Base-by-base conservation (phyloP, 2,113 vertebrate species). In the Elephantulus edwardii region DNA sequence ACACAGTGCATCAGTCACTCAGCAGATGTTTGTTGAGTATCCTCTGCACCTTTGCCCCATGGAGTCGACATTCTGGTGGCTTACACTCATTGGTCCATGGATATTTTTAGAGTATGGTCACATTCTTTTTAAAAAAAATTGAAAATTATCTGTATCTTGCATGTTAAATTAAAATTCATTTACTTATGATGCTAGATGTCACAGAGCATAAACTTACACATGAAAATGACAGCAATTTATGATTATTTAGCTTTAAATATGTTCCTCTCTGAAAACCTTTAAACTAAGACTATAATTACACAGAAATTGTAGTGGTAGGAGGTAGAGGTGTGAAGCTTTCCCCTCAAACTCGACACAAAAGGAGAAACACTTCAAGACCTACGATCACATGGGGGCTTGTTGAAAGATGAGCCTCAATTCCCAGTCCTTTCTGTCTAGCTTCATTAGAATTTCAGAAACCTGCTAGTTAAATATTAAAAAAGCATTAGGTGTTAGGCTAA, bases 1-100 rank as follows among this genome's bases (percentile, higher is more conserved):
- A 22, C 26, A 50, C 28, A 28, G 22, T 3, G 5, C 38, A 12
- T 83, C 50, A n/a, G 60, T 30, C n/a, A 5, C 40, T 76, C 26
- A 60, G 26, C 35, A 85, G 2, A 26, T 42, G 33, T 16, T 42
- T 54, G 9, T 26, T n/a, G 28, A 40, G 19, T 44, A 2, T 0
- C 2, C 10, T 8, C 11, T 3, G 30, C 10, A 68, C 24, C 8
- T 20, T 22, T 28, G 62, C 35, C 33, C n/a, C 66, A 1, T 0
- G 19, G 54, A 46, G 22, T 7, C 35, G 42, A n/a, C 20, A 5
- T 19, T 42, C n/a, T 9, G 11, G 48, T 20, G 44, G 20, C 28
- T 16, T 6, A 8, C 9, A 0, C 54, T n/a, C 2, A 0, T 22
- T 48, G 22, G 11, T 80, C 52, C 10, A 62, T 48, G 0, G 38